Percentiles rank a stretch among this genome's conserved stretches.
Evolutionary conservation across 2,797 vertebrate species (phyloP).

Genomic region (Takifugu ocellatus): DNA sequence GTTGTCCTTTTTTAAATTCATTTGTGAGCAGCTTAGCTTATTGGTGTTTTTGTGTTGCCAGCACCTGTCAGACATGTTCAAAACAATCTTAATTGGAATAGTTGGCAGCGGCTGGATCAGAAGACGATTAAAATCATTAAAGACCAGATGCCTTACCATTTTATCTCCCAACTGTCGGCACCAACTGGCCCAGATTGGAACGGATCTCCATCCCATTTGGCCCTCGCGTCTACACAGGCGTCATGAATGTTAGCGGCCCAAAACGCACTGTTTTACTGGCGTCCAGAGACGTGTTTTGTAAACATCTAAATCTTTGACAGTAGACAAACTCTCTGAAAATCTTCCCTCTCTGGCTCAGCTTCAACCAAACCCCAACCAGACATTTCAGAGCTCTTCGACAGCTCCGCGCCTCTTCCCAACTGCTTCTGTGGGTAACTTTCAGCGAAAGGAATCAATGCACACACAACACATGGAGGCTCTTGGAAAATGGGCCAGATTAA

Average conservation of each 20-base stretch:
- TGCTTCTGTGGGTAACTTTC: not conserved
- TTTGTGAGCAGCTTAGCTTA: constrained; percentile 7
- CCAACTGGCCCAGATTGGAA: constrained; percentile 40
- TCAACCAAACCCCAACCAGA: not conserved
- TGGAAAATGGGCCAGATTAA: too few species aligned
- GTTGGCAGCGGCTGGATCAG: constrained; percentile 42
- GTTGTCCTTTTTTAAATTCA: constrained; percentile 1
- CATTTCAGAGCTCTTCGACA: not conserved
- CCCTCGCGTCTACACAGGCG: constrained; percentile 26
- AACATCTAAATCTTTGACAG: not conserved
- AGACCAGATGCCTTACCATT: constrained; percentile 48
- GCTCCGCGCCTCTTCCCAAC: not conserved
- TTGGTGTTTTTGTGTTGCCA: constrained; percentile 28
- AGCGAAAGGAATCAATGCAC: too few species aligned
- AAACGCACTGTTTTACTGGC: constrained; percentile 6
- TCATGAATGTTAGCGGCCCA: constrained; percentile 23
- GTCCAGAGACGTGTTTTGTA: not conserved
- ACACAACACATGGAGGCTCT: too few species aligned
- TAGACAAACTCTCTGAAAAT: not conserved
- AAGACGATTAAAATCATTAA: constrained; percentile 48
- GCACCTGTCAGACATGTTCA: constrained; percentile 48
- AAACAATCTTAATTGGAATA: constrained; percentile 37
- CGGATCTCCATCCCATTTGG: constrained; percentile 26
- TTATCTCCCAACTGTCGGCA: constrained; percentile 51
- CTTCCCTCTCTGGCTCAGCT: not conserved